Percentiles rank a stretch among this genome's conserved stretches.
phyloP scores from a whole-genome alignment of 37 sponge, comb jelly and placozoan genomes.

The Chondrosia reniformis region DNA sequence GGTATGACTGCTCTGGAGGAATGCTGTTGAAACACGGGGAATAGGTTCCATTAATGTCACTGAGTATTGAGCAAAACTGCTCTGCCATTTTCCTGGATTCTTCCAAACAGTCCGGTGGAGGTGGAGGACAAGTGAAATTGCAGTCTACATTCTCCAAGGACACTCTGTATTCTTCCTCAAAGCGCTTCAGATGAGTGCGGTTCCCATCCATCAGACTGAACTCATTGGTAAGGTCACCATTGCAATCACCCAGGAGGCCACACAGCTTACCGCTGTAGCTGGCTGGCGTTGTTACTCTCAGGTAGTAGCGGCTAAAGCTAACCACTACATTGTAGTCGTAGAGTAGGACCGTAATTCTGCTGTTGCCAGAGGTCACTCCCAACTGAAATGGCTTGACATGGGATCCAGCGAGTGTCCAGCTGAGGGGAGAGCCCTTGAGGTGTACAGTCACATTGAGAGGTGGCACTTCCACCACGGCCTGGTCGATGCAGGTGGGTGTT shows the following conservation, averaged over 20 bases:
- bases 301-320: background rate
- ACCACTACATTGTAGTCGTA: conserved; percentile 3
- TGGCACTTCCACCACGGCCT: conserved; percentile 12
- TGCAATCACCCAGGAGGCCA: conserved; percentile 4
- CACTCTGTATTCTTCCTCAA: background rate
- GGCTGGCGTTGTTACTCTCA: background rate
- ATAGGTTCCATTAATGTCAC: background rate
- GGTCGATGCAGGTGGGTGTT: conserved; percentile 10
- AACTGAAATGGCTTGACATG: background rate
- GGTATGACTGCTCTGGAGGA: background rate
- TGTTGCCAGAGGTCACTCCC: background rate
- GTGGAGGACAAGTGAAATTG: background rate
- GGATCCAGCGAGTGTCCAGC: too few species aligned
- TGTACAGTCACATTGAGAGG: background rate
- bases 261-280: conserved; percentile 5
- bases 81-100: too few species aligned
- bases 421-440: too few species aligned
- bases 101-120: too few species aligned
- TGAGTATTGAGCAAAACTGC: background rate
- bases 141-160: background rate
- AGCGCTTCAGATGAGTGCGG: background rate
- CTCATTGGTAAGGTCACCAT: conserved; percentile 8
- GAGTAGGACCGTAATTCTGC: background rate
- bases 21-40: background rate
- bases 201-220: conserved; percentile 5